phyloP scores from a whole-genome alignment of 2,797 vertebrate genomes.

The Myotis myotis region DNA sequence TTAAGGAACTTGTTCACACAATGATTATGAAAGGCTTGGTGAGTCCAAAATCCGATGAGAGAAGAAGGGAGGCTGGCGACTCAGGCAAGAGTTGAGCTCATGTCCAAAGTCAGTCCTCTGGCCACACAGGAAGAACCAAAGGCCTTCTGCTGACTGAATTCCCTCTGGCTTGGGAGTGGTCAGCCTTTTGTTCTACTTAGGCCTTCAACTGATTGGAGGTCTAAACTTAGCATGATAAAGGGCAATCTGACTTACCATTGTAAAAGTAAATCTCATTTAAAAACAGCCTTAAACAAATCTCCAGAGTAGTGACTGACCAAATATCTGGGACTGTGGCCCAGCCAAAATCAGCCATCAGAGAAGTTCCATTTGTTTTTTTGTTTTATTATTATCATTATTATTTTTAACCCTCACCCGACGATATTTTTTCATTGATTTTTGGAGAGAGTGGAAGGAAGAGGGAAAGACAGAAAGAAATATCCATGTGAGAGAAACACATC shows the following conservation, averaged over 20 bases:
- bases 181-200: not conserved
- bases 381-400: too few relatives aligned
- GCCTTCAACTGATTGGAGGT: not conserved
- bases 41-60: not conserved
- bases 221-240: not conserved
- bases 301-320: not conserved
- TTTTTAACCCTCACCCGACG: too few relatives aligned
- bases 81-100: not conserved
- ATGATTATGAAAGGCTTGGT: not conserved
- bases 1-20: not conserved
- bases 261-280: not conserved
- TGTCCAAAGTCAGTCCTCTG: not conserved
- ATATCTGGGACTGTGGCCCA: not conserved
- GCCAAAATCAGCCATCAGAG: not conserved
- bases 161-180: not conserved
- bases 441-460: too few relatives aligned
- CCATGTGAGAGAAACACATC: too few relatives aligned
- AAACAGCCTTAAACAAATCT: not conserved
- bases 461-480: too few relatives aligned
- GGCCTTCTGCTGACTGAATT: accelerated
- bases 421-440: too few relatives aligned
- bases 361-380: not conserved
- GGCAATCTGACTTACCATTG: not conserved
- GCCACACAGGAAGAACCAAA: not conserved
- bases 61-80: too few relatives aligned